Percentiles rank a stretch among this genome's conserved stretches.
Conservation (phyloP, 1,140 invertebrate species). For the Diorhabda carinulata region DNA sequence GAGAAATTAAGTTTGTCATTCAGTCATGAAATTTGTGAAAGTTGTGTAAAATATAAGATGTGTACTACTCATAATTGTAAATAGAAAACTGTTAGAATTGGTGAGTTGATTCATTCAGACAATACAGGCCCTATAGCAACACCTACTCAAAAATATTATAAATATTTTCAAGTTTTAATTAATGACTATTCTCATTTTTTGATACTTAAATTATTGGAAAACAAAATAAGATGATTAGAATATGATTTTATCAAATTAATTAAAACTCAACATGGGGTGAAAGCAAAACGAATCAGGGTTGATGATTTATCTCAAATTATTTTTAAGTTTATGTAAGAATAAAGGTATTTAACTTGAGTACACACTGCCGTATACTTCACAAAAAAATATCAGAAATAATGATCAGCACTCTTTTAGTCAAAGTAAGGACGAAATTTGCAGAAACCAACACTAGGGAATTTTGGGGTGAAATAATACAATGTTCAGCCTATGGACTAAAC, state of each 20-base stretch:
- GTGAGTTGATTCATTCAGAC: conserved; percentile 15
- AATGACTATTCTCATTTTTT: conserved; percentile 23
- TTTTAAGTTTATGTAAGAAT: conserved; percentile 30
- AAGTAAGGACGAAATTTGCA: conserved; percentile 44
- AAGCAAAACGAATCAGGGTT: conserved; percentile 20
- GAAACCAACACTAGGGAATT: conserved; percentile 27
- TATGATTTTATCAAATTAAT: conserved; percentile 14
- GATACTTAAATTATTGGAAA: conserved; percentile 22
- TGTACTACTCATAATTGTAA: not conserved
- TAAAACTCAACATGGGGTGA: conserved; percentile 14
- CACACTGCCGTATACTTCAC: conserved; percentile 47
- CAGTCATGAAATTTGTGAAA: too few relatives aligned
- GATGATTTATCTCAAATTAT: conserved; percentile 32
- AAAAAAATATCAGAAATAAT: conserved; percentile 53
- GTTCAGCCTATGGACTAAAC: conserved; percentile 20
- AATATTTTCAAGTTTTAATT: conserved; percentile 17
- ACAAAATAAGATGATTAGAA: conserved; percentile 19
- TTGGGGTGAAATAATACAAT: conserved; percentile 30
- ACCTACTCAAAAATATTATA: not conserved
- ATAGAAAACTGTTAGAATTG: conserved; percentile 1
- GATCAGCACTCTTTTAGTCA: conserved; percentile 48
- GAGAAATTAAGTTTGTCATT: too few relatives aligned
- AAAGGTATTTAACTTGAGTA: conserved; percentile 31
- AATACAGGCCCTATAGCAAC: conserved; percentile 6
- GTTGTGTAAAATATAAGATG: too few relatives aligned